A percentile compares a stretch with the other conserved stretches of the same genome.
phyloP scores from a whole-genome alignment of 2,888 invertebrate species.

The Mythimna loreyi region DNA sequence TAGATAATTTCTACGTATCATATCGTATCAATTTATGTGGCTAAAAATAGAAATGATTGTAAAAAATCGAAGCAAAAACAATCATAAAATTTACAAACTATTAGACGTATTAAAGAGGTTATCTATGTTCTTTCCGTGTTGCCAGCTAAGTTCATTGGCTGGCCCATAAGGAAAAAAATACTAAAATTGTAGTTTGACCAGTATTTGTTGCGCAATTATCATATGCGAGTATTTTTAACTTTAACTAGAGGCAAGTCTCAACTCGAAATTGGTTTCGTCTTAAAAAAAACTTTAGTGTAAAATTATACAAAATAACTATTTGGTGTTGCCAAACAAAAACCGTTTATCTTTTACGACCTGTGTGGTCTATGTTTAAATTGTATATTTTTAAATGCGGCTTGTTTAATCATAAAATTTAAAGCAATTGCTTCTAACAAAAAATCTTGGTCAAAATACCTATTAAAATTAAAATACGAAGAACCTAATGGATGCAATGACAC shows the following conservation, averaged over 20 bases:
- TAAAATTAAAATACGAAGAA: slow-evolving; percentile 30
- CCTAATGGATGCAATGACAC: slow-evolving; percentile 25
- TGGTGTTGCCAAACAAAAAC: slow-evolving; percentile 7
- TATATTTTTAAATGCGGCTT: slow-evolving; percentile 10
- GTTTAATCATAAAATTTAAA: slow-evolving; percentile 6
- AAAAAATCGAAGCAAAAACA: neutral
- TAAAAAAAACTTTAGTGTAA: slow-evolving; percentile 29
- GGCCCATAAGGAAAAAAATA: slow-evolving; percentile 47
- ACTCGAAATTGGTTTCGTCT: slow-evolving; percentile 18
- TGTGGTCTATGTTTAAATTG: slow-evolving; percentile 29
- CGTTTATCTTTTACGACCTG: slow-evolving; percentile 27
- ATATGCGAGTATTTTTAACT: slow-evolving; percentile 38
- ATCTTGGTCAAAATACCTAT: neutral
- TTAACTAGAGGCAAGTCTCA: slow-evolving; percentile 10
- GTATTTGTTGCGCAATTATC: slow-evolving; percentile 42
- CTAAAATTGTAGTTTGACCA: slow-evolving; percentile 44
- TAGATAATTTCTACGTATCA: too few relatives aligned
- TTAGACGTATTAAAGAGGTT: neutral
- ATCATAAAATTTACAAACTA: slow-evolving; percentile 2
- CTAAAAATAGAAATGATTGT: neutral
- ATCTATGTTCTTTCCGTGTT: slow-evolving; percentile 33
- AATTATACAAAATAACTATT: slow-evolving; percentile 30
- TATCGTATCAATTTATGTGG: neutral
- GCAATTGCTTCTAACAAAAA: slow-evolving; percentile 18
- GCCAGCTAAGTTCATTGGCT: slow-evolving; percentile 50